Conservation (phyloP, 2,888 invertebrate genomes). For the Drosophila paranaensis region DNA sequence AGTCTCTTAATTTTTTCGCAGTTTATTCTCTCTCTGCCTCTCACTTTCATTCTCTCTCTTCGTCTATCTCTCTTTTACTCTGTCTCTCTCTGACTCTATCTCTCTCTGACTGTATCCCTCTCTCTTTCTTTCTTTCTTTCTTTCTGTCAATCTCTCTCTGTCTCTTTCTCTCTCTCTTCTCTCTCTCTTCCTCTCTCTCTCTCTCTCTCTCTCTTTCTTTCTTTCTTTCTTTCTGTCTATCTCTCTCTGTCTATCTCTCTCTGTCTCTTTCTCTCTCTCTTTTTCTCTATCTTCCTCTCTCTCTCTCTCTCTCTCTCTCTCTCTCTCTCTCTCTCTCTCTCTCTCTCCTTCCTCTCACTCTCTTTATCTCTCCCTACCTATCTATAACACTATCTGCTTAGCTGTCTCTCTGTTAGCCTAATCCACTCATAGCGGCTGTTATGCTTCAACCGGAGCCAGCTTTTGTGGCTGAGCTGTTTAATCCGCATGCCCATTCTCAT, state of each 20-base stretch:
- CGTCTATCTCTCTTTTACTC: background rate
- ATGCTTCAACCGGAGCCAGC: conserved; percentile 38
- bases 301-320: background rate
- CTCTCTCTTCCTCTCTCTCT: background rate
- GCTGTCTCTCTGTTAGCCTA: background rate
- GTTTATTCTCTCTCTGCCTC: background rate
- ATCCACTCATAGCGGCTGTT: conserved; percentile 22
- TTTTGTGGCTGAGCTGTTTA: conserved; percentile 49
- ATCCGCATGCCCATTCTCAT: conserved; percentile 38
- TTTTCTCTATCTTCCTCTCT: background rate
- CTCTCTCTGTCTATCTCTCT: background rate
- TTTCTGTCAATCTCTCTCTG: background rate
- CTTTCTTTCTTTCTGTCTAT: background rate
- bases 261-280: background rate
- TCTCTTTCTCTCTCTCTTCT: background rate
- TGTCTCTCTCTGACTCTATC: background rate
- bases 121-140: background rate
- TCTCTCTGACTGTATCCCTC: background rate
- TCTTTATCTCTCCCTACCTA: background rate
- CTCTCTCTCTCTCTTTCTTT: background rate
- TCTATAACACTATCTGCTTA: background rate
- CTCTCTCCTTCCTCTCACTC: background rate
- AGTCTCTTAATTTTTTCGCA: no score
- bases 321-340: background rate
- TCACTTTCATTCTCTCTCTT: background rate